Evolutionary conservation across 2,888 invertebrate genomes (phyloP), one percentile per base, ranked within the genome.

Genomic region (Torymus texanus): DNA sequence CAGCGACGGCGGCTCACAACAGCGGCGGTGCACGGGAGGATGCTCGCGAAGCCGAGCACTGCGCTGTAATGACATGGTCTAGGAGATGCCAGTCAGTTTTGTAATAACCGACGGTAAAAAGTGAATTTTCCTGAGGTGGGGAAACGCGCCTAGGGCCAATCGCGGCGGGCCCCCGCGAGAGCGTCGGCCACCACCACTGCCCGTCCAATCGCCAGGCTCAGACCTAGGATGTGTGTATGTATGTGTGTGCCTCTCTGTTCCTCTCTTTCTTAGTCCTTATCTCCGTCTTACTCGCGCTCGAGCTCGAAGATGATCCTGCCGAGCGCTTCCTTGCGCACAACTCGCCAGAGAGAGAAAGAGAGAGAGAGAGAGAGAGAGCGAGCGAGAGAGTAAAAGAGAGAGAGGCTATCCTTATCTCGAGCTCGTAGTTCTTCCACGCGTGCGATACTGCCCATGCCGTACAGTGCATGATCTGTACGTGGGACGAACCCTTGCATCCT

Each of bases 11-110:
- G 41, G 41, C 41, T 5, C 41, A 41, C 41, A 41, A 41, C 41
- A 41, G 41, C 41, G 41, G 41, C 41, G 41, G 10, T 41, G 41
- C 41, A 41, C 41, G 83, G 84, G 85, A 88, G 86, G 87, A 87
- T 87, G 84, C 88, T 89, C 85, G 85, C 88, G 84, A 88, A 86
- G 86, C 88, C 86, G 88, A 88, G 89, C 87, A 88, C 90, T 87
- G 88, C 88, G 87, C 85, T 86, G 89, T 90, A 90, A 90, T 90
- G 90, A 90, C 89, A 89, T 89, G 90, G 87, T 90, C 90, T 90
- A 90, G 88, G 88, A 89, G 89, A 88, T 88, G 87, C 89, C 86
- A 86, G 89, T 88, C 88, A 88, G 89, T 90, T 90, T 90, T 90
- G 90, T 90, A 90, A 90, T 89, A 88, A 88, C 86, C 86, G 84